Percentiles rank a stretch among this genome's conserved stretches.
phyloP scores from a whole-genome alignment of 2,113 vertebrate genomes.

The Vulpes lagopus region DNA sequence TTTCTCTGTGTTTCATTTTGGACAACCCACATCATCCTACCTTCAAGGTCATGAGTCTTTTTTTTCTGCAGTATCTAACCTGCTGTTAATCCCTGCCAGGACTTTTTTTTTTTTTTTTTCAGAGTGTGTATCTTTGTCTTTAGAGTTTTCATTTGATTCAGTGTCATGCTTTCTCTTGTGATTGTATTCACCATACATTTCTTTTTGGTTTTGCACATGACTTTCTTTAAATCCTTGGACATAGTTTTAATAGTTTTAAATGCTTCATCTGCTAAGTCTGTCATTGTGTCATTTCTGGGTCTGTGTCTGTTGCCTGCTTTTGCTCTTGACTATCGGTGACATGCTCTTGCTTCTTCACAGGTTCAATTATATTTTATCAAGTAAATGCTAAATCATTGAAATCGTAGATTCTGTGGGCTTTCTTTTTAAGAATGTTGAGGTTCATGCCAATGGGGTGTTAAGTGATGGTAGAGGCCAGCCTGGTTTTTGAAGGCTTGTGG shows the following conservation, averaged over 20 bases:
- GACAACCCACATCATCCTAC: neutral
- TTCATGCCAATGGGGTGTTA: neutral
- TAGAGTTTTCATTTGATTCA: neutral
- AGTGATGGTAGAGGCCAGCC: neutral
- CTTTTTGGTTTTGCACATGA: neutral
- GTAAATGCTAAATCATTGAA: neutral
- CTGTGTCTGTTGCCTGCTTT: neutral
- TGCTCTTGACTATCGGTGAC: neutral
- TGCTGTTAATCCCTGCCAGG: neutral
- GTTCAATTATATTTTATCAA: too few relatives aligned
- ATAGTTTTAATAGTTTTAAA: neutral
- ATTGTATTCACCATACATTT: neutral
- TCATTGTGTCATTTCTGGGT: neutral
- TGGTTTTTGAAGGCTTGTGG: neutral
- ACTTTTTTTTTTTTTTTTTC: neutral
- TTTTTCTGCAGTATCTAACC: neutral
- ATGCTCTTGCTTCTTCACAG: rapidly evolving
- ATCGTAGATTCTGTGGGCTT: neutral
- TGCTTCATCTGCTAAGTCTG: too few relatives aligned
- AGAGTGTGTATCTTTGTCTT: neutral
- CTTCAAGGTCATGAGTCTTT: neutral
- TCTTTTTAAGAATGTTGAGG: neutral
- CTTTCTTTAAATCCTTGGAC: neutral
- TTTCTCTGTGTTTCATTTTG: neutral
- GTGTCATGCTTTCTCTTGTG: neutral